Evolutionary conservation across 2,113 vertebrate genomes (phyloP), one percentile per base, ranked within the genome.

Genomic region (Barbus barbus): DNA sequence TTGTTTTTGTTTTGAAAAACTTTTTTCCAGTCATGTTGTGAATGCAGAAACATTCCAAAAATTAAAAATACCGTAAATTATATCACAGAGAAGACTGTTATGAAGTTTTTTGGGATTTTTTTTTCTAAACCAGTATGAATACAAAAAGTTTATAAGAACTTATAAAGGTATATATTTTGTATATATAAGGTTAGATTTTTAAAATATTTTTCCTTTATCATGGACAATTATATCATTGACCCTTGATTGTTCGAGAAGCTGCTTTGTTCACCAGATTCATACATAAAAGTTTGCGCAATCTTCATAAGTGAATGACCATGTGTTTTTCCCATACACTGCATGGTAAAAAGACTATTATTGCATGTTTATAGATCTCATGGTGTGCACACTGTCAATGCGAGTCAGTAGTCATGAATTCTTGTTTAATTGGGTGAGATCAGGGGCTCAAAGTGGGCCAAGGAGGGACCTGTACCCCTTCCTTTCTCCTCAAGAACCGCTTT

Each of bases 351-450:
- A 28, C 24, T 20, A 1, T 56, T 33, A 13, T 75, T 76, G 44
- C 5, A 51, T 75, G 24, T 63, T 60, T 22, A 60, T 26, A 41
- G 26, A 28, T 87, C 86, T 86, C 71, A 18, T n/a, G n/a, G n/a
- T 69, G 88, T 58, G 31, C 90, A 89, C 90, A 87, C 2, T 36
- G 33, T 36, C 33, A 36, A 36, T 36, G 33, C 77, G 85, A 91
- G 91, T 91, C 90, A 87, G 88, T 89, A 90, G 93, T 92, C 93
- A 92, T 91, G 87, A 91, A 92, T 93, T 93, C 90, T 91, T 91
- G 84, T 90, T 93, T 94, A 94, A 95, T 95, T 95, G 94, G 94
- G 93, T 94, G 93, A 94, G 92, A 93, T 92, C 89, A 90, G 91
- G 93, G 90, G 93, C 92, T 93, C 90, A 89, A 79, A 91, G 89